Base-by-base conservation (phyloP, 2,888 invertebrate species). In the Proisotoma minuta region DNA sequence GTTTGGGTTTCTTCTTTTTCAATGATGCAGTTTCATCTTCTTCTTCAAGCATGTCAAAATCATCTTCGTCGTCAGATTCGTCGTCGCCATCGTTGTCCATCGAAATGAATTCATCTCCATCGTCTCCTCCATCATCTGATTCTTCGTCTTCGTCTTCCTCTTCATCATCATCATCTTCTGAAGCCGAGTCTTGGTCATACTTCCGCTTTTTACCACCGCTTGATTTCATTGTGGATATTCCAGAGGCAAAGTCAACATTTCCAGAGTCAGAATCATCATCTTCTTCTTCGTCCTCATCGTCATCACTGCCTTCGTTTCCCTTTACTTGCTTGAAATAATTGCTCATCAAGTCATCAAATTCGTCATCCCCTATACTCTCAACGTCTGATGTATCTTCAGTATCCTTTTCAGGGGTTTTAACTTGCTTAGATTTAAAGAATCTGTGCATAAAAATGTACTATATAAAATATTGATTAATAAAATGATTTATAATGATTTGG, bases 111-210 rank as follows among this genome's bases (percentile, higher is more conserved):
- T 80, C 74, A 76, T 81, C 63, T 77, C 79, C 73, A 77, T 75
- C 72, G 63, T 75, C 63, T 77, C 79, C 73, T 77, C 75, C 72
- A 64, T 75, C 75, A 50, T 75, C 74, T 1, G 75, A 75, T 72
- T 77, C 78, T 75, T 78, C 75, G 0, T 83, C 82, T 0, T 82
- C 79, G 75, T 84, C 78, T 53, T 78, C 84, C 59, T 84, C 81
- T 70, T 89, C 86, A 76, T 89, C 89, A 77, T 89, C 89, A 49
- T 87, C 87, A 75, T 85, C 88, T 0, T 81, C 78, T 71, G 85
- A 85, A 70, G 83, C 83, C 51, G 82, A 83, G 34, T 85, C 83
- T 4, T 84, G 84, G 49, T 84, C 83, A 18, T 74, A 58, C 0
- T 78, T 81, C 15, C 77, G 77, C 43, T 80, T 80, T 15, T 80